A percentile compares a stretch with the other conserved stretches of the same genome.
Evolutionary conservation across 1,140 invertebrate genomes (phyloP).

Genomic region (Zelostemma sp.): DNA sequence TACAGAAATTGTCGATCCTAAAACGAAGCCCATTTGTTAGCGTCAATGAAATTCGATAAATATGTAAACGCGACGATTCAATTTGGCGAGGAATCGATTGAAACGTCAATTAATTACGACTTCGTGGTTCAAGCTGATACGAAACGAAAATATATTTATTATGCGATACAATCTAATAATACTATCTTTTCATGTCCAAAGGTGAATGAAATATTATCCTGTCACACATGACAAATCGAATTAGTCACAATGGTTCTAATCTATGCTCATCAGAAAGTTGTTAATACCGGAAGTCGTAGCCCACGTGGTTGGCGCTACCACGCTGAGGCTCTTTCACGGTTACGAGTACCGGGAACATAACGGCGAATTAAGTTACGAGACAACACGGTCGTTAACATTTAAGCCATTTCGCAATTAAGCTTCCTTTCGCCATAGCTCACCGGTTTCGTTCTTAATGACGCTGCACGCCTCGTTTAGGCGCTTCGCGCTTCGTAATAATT

Average conservation of each 20-base stretch:
- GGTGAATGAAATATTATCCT: not conserved
- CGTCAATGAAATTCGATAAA: too few relatives aligned
- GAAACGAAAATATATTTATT: too few relatives aligned
- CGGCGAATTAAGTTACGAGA: conserved; percentile 51
- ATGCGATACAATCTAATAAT: too few relatives aligned
- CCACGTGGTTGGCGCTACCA: conserved; percentile 26
- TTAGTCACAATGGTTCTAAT: conserved; percentile 32
- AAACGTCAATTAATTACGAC: too few relatives aligned
- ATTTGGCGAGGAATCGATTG: too few relatives aligned
- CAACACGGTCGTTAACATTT: conserved; percentile 54
- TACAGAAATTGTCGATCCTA: not conserved
- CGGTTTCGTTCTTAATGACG: conserved; percentile 33
- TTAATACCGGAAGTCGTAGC: conserved; percentile 29
- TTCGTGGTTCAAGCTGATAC: too few relatives aligned
- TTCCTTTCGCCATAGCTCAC: conserved; percentile 32
- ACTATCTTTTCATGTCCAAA: too few relatives aligned
- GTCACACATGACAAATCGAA: not conserved
- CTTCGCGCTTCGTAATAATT: conserved; percentile 21
- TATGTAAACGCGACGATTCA: too few relatives aligned
- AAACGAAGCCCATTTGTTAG: too few relatives aligned
- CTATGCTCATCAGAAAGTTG: conserved; percentile 15
- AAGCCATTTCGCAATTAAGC: conserved; percentile 54
- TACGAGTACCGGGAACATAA: conserved; percentile 38
- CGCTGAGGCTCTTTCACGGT: conserved; percentile 30
- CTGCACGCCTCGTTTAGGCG: conserved; percentile 30